Evolutionary conservation across 2,797 vertebrate species (phyloP), one percentile per base, ranked within the genome.

Genomic region (Lithobates pipiens): DNA sequence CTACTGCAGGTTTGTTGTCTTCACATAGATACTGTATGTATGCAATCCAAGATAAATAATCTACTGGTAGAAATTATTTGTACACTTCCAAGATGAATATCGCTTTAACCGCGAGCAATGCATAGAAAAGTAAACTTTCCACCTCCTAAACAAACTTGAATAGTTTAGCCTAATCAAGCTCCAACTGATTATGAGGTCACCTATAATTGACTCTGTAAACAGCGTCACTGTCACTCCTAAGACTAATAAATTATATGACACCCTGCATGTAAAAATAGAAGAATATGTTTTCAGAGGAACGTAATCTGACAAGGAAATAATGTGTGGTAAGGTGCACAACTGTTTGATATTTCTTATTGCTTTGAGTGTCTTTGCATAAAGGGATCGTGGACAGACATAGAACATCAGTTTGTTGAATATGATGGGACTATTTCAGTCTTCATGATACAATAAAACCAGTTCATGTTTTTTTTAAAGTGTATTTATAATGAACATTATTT

Each of bases 81-180:
- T 39, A 10, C 39, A 23, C 76, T 23, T 85, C 69, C 77, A 75
- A 85, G 57, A 85, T 75, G 57, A 80, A 74, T 79, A 80, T 74
- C 42, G 57, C 42, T 34, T 61, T 6, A 21, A 29, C 65, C 50
- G 50, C 42, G 23, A 69, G 69, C 42, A 69, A 57, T 70, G 69
- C 63, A 57, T 69, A 16, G 34, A 72, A 72, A 73, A 44, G 79
- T 86, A 82, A 82, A 86, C 72, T 25, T 77, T 86, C 85, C 85
- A 82, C 85, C 85, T 61, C 50, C 73, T 82, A 82, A 72, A 77
- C 79, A 86, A 82, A 86, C 78, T 44, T 44, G 36, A 61, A 72
- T 54, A 50, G 85, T 82, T 65, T 86, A 86, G 50, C 9, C 46
- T 72, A 86, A 86, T 82, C 68, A 86, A 70, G 67, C 3, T 69